Conservation (phyloP, 2,888 invertebrate species). For the Petrolisthes cinctipes region DNA sequence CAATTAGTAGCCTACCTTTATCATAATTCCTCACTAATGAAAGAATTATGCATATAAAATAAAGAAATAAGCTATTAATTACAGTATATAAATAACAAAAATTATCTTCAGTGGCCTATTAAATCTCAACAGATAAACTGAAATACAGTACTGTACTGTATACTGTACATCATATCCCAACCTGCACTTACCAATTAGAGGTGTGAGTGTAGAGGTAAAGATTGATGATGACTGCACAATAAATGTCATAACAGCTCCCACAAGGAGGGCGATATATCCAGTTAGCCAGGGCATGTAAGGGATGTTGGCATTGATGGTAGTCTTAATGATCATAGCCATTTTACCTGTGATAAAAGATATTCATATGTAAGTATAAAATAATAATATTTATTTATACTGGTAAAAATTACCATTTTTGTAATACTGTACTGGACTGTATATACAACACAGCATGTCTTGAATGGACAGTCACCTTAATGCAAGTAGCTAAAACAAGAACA, state of each 20-base stretch:
- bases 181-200: conserved; percentile 71
- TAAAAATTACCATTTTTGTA: neutral
- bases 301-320: conserved; percentile 71
- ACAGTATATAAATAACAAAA: conserved; percentile 6
- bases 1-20: neutral
- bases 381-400: neutral
- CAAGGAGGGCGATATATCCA: conserved; percentile 73
- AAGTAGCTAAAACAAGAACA: neutral
- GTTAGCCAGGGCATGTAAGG: conserved; percentile 72
- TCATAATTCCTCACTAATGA: no score
- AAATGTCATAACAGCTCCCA: conserved; percentile 74
- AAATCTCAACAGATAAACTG: neutral
- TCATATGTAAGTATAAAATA: neutral
- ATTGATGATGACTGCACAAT: conserved; percentile 74
- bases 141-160: neutral
- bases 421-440: neutral
- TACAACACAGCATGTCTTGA: neutral
- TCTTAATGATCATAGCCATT: conserved; percentile 70
- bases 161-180: neutral
- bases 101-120: neutral
- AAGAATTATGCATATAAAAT: neutral
- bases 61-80: neutral
- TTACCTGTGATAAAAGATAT: conserved; percentile 68
- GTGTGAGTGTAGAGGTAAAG: conserved; percentile 76
- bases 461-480: neutral